Percentiles rank a stretch among this genome's conserved stretches.
Evolutionary conservation across 1,140 invertebrate species (phyloP).

Genomic region (Prorops nasuta): DNA sequence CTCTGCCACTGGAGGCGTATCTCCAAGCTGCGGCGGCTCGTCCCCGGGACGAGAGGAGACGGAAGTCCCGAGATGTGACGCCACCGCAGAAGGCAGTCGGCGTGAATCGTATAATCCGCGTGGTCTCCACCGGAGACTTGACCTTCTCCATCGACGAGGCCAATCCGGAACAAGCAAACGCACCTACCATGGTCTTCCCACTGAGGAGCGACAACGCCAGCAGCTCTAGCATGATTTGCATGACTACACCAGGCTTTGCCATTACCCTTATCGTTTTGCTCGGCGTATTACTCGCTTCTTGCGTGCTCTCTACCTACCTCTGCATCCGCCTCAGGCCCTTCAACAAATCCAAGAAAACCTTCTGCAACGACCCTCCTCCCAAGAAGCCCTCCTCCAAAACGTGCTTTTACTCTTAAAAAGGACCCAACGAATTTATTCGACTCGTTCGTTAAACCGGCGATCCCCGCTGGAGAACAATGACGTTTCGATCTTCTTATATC

Average conservation of each 20-base stretch:
- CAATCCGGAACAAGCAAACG: constrained; percentile 52
- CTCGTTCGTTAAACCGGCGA: no score
- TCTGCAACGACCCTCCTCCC: constrained; percentile 34
- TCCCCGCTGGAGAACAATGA: no score
- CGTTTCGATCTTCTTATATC: no score
- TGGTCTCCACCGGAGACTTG: constrained; percentile 82
- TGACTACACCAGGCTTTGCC: constrained; percentile 88
- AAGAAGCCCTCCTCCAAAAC: constrained; percentile 48
- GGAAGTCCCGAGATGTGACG: constrained; percentile 63
- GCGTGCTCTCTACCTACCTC: constrained; percentile 78
- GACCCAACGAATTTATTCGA: neutral
- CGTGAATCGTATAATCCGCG: constrained; percentile 78
- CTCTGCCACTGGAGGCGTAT: constrained; percentile 64
- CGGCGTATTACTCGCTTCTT: constrained; percentile 77
- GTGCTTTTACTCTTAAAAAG: constrained; percentile 58
- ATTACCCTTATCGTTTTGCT: constrained; percentile 79
- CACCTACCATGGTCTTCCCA: constrained; percentile 71
- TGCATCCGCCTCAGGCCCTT: constrained; percentile 76
- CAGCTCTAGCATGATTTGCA: constrained; percentile 70
- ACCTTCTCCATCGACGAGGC: constrained; percentile 75
- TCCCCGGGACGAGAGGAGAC: constrained; percentile 73
- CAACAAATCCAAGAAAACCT: constrained; percentile 58
- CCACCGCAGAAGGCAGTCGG: constrained; percentile 76
- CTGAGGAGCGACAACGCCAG: constrained; percentile 30
- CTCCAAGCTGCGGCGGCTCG: constrained; percentile 62